Conservation (phyloP, 1,140 invertebrate species). For the Calosoma granatense region DNA sequence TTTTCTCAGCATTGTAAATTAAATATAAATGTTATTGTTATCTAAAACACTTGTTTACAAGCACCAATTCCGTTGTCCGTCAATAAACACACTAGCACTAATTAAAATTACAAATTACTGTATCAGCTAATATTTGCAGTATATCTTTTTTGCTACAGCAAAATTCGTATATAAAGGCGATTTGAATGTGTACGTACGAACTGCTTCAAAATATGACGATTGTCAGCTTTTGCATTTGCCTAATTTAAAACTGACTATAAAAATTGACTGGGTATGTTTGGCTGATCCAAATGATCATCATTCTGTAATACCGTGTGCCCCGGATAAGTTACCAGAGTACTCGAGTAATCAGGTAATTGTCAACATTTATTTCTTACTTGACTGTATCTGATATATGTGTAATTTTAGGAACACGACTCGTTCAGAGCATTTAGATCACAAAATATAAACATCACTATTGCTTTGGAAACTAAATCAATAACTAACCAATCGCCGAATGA, state of each 20-base stretch:
- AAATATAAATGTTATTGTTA: too few relatives aligned
- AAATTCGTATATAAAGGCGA: constrained; percentile 80
- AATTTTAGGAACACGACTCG: constrained; percentile 63
- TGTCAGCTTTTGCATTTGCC: constrained; percentile 86
- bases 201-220: constrained; percentile 98
- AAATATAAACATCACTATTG: constrained; percentile 79
- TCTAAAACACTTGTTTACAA: too few relatives aligned
- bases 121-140: too few relatives aligned
- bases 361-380: constrained; percentile 9
- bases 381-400: constrained; percentile 11
- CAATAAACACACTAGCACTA: too few relatives aligned
- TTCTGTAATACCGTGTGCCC: constrained; percentile 91
- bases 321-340: constrained; percentile 93
- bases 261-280: constrained; percentile 83
- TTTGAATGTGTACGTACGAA: constrained; percentile 80
- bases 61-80: too few relatives aligned
- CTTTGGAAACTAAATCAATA: constrained; percentile 74
- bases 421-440: constrained; percentile 90
- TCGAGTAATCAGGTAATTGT: constrained; percentile 73
- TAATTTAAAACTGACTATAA: constrained; percentile 73
- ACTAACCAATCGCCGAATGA: constrained; percentile 44
- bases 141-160: too few relatives aligned
- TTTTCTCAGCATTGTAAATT: too few relatives aligned
- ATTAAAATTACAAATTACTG: too few relatives aligned
- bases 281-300: constrained; percentile 94